Base-by-base conservation (phyloP, 2,797 vertebrate genomes). In the Distichodus sexfasciatus region DNA sequence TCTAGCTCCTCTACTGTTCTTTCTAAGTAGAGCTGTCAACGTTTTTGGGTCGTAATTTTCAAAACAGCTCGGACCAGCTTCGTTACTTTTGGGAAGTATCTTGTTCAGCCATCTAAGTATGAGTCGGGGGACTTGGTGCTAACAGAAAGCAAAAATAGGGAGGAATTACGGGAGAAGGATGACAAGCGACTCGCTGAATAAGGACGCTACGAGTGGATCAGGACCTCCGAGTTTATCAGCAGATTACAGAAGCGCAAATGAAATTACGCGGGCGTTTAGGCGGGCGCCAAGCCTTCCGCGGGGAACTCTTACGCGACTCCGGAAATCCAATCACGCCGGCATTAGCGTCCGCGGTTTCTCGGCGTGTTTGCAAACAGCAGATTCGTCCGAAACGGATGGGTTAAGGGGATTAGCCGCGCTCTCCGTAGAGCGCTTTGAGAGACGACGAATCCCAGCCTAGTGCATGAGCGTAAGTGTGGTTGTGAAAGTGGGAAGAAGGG, bases 351-450 rank as follows among this genome's bases (percentile, higher is more conserved):
- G 3, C 29, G 26, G 43, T 21, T 19, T 21, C 53, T 68, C 66
- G 28, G 43, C 54, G 43, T 69, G 66, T 61, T 41, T 60, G 66
- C 44, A 61, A 69, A 69, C 66, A 69, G 36, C 17, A 44, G 67
- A 69, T 61, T 44, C 29, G 3, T 69, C 46, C 24, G n/a, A 62
- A 69, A 69, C 35, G 15, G 57, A 69, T 53, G 53, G 46, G 35
- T 43, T 61, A 50, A 40, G 31, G 43, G 44, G 66, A 69, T 50
- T 60, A 60, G 50, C 55, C 66, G 41, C 26, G 2, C 55, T 60
- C 23, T 69, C 44, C 41, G 44, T 60, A 69, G 55, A 59, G 43
- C 53, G 47, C 47, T 50, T 47, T 36, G 28, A 53, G 48, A 65
- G 35, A 65, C 33, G 54, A 68, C 50, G 17, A 41, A 38, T 48